Conservation (phyloP, 2,888 invertebrate genomes). For the Tryphoninae sp. region DNA sequence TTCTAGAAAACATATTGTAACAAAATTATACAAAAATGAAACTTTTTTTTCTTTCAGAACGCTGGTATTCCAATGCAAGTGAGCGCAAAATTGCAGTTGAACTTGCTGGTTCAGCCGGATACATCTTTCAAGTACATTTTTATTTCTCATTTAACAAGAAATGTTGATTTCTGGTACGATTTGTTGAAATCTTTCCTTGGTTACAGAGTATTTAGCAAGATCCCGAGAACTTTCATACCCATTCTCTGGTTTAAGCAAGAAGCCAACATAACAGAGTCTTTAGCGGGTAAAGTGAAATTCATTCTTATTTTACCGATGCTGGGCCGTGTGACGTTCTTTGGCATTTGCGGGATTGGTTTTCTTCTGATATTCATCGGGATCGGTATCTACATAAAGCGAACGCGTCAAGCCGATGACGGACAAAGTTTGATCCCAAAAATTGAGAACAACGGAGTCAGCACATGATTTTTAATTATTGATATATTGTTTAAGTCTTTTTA, state of each 20-base stretch:
- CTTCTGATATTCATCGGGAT: slow-evolving; percentile 78
- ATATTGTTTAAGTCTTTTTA: slow-evolving; percentile 9
- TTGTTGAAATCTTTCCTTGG: slow-evolving; percentile 66
- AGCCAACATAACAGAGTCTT: slow-evolving; percentile 83
- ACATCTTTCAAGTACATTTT: slow-evolving; percentile 83
- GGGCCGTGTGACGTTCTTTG: slow-evolving; percentile 83
- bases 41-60: slow-evolving; percentile 75
- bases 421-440: slow-evolving; percentile 75
- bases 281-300: slow-evolving; percentile 83
- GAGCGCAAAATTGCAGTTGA: slow-evolving; percentile 90
- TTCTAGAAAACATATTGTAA: not conserved
- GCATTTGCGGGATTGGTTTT: slow-evolving; percentile 82
- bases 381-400: slow-evolving; percentile 75
- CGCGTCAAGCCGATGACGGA: slow-evolving; percentile 76
- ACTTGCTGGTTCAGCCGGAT: slow-evolving; percentile 84
- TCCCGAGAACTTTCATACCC: slow-evolving; percentile 85
- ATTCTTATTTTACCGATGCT: slow-evolving; percentile 83
- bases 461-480: slow-evolving; percentile 58
- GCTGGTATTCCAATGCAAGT: slow-evolving; percentile 91
- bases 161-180: not conserved
- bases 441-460: slow-evolving; percentile 60
- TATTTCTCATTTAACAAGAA: not conserved
- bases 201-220: slow-evolving; percentile 83
- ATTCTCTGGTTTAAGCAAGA: slow-evolving; percentile 90
- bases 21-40: not conserved